These are phyloP conservation scores for Ryuthela nishihirai DNA, from an alignment of 2,888 invertebrate genomes.

Conservation along the genomic window DNA sequence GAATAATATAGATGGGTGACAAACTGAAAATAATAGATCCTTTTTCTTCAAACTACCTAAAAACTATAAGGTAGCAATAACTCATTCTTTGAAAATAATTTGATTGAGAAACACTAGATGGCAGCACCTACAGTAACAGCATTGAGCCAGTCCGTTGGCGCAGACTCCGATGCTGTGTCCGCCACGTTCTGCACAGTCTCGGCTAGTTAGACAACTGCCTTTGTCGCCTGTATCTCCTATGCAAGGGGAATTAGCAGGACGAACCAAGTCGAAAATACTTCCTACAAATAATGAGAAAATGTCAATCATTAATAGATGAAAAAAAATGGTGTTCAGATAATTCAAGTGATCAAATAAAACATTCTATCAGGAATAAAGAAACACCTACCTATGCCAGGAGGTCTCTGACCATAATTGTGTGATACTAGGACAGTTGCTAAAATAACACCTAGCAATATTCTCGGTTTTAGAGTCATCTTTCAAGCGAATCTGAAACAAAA, in stretches of 20 bases:
- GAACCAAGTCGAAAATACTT: slow-evolving; percentile 68
- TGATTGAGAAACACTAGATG: slow-evolving; percentile 4
- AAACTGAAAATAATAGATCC: too few species aligned
- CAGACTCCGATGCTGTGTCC: slow-evolving; percentile 71
- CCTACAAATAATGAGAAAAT: slow-evolving; percentile 8
- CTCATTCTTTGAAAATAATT: background rate
- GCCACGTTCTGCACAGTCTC: slow-evolving; percentile 66
- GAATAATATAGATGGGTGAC: too few species aligned
- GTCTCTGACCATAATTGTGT: too few species aligned
- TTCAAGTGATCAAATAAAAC: background rate
- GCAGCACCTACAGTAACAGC: slow-evolving; percentile 57
- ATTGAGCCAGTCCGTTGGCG: slow-evolving; percentile 70
- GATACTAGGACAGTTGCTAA: too few species aligned
- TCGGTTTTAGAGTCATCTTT: too few species aligned
- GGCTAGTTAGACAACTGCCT: slow-evolving; percentile 58
- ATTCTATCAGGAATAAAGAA: background rate
- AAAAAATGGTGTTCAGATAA: background rate
- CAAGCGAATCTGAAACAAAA: too few species aligned
- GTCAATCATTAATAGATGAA: background rate
- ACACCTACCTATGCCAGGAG: too few species aligned
- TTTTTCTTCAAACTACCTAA: too few species aligned
- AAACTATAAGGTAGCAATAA: too few species aligned
- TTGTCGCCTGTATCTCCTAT: slow-evolving; percentile 63
- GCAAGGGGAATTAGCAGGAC: slow-evolving; percentile 73
- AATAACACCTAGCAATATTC: too few species aligned